Conservation (phyloP, 2,888 invertebrate species). For the Amblyjoppa fuscipennis region DNA sequence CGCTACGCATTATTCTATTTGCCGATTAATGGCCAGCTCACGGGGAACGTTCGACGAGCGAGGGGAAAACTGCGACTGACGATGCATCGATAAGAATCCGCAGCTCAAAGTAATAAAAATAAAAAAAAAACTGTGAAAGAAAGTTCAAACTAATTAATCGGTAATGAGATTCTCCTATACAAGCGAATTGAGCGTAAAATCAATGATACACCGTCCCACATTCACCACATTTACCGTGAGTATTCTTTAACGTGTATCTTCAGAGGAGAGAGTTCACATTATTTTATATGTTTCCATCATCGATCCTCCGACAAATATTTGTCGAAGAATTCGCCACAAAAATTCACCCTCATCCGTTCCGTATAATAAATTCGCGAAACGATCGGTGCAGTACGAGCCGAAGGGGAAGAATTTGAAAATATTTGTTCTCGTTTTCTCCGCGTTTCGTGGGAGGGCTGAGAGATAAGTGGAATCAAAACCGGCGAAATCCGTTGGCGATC, state of each 20-base stretch:
- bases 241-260: too few relatives aligned
- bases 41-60: conserved; percentile 37
- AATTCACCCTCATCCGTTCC: neutral
- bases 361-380: neutral
- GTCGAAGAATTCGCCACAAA: neutral
- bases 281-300: neutral
- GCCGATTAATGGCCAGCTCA: conserved; percentile 53
- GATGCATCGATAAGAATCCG: neutral
- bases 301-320: neutral
- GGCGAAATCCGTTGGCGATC: conserved; percentile 41
- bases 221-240: too few relatives aligned
- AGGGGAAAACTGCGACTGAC: neutral
- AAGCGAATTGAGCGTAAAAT: too few relatives aligned
- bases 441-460: neutral
- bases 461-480: conserved; percentile 36
- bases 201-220: too few relatives aligned
- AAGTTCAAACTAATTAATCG: too few relatives aligned
- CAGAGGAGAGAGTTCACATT: too few relatives aligned
- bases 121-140: neutral
- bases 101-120: neutral
- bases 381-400: neutral
- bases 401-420: neutral
- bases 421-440: conserved; percentile 32
- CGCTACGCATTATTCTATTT: conserved; percentile 32
- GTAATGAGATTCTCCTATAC: too few relatives aligned